A percentile compares a stretch with the other conserved stretches of the same genome.
Conservation (phyloP, 1,140 invertebrate genomes). For the Papilio polytes region DNA sequence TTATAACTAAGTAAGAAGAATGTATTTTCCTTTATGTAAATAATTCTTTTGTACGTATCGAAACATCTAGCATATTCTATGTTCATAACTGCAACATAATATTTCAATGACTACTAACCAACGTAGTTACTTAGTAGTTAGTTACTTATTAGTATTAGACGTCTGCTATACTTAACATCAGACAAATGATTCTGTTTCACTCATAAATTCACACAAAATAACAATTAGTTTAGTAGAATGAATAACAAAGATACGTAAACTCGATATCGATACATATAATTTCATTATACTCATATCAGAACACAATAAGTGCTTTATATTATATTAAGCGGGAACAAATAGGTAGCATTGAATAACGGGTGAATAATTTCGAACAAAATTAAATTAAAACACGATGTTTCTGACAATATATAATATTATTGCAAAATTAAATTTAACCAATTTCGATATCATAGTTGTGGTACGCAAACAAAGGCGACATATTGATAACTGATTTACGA, state of each 20-base stretch:
- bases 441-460: not conserved
- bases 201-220: not conserved
- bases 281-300: not conserved
- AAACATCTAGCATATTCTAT: too few relatives aligned
- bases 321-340: not conserved
- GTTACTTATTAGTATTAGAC: too few relatives aligned
- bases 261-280: not conserved
- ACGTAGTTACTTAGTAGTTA: too few relatives aligned
- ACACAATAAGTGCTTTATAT: slow-evolving; percentile 3
- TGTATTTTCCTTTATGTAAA: not conserved
- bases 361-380: not conserved
- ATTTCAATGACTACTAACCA: too few relatives aligned
- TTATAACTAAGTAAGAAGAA: not conserved
- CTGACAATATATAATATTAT: not conserved
- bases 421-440: not conserved
- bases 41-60: too few relatives aligned
- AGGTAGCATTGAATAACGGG: not conserved
- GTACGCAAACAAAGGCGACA: not conserved
- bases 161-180: not conserved
- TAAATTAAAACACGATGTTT: not conserved
- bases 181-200: not conserved
- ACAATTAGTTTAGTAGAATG: not conserved
- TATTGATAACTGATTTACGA: not conserved
- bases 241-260: slow-evolving; percentile 12
- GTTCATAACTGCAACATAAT: too few relatives aligned